Evolutionary conservation across 1,140 invertebrate genomes (phyloP).

Genomic region (Sycophaga agraensis): DNA sequence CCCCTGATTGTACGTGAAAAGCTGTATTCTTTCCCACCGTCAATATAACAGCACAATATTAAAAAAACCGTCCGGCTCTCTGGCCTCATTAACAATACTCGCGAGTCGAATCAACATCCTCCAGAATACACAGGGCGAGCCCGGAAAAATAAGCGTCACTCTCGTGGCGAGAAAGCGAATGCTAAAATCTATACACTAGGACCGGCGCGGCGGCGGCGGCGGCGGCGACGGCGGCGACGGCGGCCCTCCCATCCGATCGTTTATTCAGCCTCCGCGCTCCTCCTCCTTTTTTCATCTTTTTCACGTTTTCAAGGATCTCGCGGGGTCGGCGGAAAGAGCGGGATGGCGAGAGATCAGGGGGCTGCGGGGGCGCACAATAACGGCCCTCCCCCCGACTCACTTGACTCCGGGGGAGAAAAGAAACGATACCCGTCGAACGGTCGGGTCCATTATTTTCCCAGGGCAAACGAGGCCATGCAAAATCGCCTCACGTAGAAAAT

Average conservation of each 20-base stretch:
- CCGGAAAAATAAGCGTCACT: conserved; percentile 15
- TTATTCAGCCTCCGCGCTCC: conserved; percentile 23
- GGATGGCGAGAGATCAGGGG: no score
- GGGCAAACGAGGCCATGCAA: conserved; percentile 33
- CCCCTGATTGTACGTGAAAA: no score
- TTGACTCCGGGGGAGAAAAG: conserved; percentile 8
- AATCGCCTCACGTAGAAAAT: conserved; percentile 34
- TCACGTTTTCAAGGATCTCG: conserved; percentile 24
- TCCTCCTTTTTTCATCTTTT: conserved; percentile 18
- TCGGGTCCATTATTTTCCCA: conserved; percentile 30
- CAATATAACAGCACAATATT: no score
- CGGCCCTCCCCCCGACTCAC: conserved; percentile 1
- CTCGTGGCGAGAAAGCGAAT: conserved; percentile 14
- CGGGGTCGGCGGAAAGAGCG: background rate
- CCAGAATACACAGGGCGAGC: background rate
- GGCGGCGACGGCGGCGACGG: no score
- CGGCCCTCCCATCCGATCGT: conserved; percentile 23
- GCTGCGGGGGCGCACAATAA: conserved; percentile 23
- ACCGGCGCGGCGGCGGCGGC: no score
- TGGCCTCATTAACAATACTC: conserved; percentile 14
- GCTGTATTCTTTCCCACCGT: no score
- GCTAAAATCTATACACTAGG: conserved; percentile 11
- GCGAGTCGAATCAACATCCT: conserved; percentile 1
- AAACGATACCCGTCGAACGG: conserved; percentile 28
- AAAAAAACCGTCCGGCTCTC: no score